Evolutionary conservation across 2,888 invertebrate genomes (phyloP), one percentile per base, ranked within the genome.

Genomic region (Ernsta delagoae): DNA sequence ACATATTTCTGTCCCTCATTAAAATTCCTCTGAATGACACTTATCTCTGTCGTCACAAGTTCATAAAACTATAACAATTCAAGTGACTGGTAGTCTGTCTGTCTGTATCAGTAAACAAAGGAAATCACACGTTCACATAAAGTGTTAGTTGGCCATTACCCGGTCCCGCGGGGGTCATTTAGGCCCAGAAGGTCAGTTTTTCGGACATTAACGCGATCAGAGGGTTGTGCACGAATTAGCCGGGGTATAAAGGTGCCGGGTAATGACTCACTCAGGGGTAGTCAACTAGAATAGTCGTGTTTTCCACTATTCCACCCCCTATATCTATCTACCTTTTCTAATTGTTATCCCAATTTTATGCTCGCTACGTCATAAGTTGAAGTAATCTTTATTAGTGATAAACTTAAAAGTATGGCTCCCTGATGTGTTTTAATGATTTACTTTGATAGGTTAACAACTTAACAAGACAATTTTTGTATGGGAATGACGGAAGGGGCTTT

Each of bases 181-280:
- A 65, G 82, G 77, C 84, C 83, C 85, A 82, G 85, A 82, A 88
- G 92, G 92, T 90, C 92, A 92, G 91, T 93, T 92, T 90, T 91
- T 92, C 88, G 90, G 77, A 83, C 90, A 90, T 92, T 93, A 92
- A 84, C 84, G 84, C 85, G 83, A 85, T 87, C 88, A 86, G 86
- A 84, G 89, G 89, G 88, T 84, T 80, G 82, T 77, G 77, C 75
- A 73, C 78, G 87, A 87, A 90, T 90, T 90, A 86, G 79, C 78
- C 78, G 76, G 78, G 86, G 80, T 81, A 87, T 92, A 90, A 92
- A 90, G 87, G 89, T 89, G 84, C 75, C 76, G 74, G 48, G 74
- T 91, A 91, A 92, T 92, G 87, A 88, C 87, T 87, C 91, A 88
- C 91, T 85, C 80, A 78, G 88, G 90, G 76, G 80, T 82, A 79